phyloP scores from a whole-genome alignment of 2,113 vertebrate genomes.

The Actenoides hombroni region DNA sequence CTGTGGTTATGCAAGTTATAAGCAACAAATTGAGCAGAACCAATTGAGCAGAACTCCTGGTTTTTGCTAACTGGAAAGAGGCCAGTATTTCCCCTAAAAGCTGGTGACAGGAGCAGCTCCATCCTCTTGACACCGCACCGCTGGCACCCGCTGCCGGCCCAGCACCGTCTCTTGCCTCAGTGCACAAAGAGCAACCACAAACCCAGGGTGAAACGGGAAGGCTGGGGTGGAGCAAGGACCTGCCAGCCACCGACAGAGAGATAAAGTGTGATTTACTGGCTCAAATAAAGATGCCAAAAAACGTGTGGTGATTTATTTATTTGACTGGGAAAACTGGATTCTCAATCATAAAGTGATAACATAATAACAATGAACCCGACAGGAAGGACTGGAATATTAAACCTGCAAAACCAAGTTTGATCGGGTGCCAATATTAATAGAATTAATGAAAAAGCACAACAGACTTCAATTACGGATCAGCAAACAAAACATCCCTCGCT shows the following conservation, averaged over 20 bases:
- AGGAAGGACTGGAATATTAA: slow-evolving; percentile 17
- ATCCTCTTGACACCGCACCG: not conserved
- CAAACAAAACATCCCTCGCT: slow-evolving; percentile 55
- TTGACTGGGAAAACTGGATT: slow-evolving; percentile 33
- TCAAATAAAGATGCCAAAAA: slow-evolving; percentile 51
- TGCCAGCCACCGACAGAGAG: not conserved
- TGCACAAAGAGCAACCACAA: slow-evolving; percentile 1
- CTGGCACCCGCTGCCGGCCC: not conserved
- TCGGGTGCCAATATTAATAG: slow-evolving; percentile 22
- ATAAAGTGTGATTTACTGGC: slow-evolving; percentile 29
- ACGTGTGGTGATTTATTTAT: slow-evolving; percentile 1
- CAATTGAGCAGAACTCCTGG: not conserved
- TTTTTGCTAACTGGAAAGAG: not conserved
- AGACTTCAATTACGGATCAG: slow-evolving; percentile 63
- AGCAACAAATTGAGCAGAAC: not conserved
- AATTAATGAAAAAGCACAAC: slow-evolving; percentile 47
- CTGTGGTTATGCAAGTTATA: not conserved
- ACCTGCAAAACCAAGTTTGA: slow-evolving; percentile 17
- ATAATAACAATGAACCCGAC: not conserved
- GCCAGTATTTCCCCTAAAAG: not conserved
- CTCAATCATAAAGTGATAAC: slow-evolving; percentile 23
- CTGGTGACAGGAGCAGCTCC: not conserved
- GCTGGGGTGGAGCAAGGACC: not conserved
- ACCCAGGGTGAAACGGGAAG: not conserved
- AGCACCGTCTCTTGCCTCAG: not conserved